A percentile compares a stretch with the other conserved stretches of the same genome.
Conservation (phyloP, 2,888 invertebrate genomes). For the Xestia xanthographa region DNA sequence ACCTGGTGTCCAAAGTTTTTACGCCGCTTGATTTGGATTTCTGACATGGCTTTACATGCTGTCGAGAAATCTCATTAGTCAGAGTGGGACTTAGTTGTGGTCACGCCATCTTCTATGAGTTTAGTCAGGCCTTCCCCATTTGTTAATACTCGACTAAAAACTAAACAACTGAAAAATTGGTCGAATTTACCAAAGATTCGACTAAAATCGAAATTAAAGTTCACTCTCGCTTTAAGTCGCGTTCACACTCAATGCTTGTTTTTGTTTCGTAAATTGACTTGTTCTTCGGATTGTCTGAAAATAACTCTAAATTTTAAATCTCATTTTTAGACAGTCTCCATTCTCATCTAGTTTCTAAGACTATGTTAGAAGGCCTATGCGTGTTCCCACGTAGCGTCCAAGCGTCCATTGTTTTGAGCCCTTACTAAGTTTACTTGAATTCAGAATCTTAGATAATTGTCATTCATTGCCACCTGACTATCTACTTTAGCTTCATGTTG, state of each 20-base stretch:
- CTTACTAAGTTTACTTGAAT: slow-evolving; percentile 65
- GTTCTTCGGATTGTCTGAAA: slow-evolving; percentile 42
- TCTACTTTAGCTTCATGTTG: not conserved
- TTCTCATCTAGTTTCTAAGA: slow-evolving; percentile 75
- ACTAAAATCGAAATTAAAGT: slow-evolving; percentile 20
- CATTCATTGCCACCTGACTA: slow-evolving; percentile 1
- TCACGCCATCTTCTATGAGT: not conserved
- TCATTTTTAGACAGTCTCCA: slow-evolving; percentile 64
- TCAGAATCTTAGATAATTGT: slow-evolving; percentile 10
- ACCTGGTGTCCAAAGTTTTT: too few species aligned
- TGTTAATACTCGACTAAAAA: slow-evolving; percentile 15
- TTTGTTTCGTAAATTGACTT: slow-evolving; percentile 38
- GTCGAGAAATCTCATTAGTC: not conserved
- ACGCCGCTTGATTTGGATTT: too few species aligned
- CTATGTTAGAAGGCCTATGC: slow-evolving; percentile 72
- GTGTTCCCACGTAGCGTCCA: slow-evolving; percentile 74
- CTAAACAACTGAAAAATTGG: slow-evolving; percentile 2
- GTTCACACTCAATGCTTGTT: slow-evolving; percentile 44
- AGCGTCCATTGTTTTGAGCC: slow-evolving; percentile 71
- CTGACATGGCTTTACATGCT: too few species aligned
- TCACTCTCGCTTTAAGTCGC: slow-evolving; percentile 35
- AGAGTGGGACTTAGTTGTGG: not conserved
- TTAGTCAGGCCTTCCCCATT: not conserved
- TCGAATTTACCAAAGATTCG: slow-evolving; percentile 12
- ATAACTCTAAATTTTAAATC: slow-evolving; percentile 62